These are phyloP conservation scores for Brachymystax lenok DNA, from an alignment of 2,797 vertebrate genomes.

Conservation along the genomic window DNA sequence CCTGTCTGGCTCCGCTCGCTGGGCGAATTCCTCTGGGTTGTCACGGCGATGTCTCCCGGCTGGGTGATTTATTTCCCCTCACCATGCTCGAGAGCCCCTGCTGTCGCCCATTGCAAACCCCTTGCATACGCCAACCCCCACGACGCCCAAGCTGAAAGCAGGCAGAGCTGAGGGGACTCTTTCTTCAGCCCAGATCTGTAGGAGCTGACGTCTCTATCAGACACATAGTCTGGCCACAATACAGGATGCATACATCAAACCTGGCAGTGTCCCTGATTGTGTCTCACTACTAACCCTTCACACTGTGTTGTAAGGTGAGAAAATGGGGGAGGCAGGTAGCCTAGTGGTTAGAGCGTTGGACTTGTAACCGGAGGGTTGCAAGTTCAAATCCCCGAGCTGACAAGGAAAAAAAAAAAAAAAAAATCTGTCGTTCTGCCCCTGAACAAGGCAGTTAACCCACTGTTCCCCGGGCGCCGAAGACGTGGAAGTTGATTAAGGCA, in stretches of 20 bases:
- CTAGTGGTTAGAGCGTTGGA: too few relatives aligned
- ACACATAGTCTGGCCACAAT: not conserved
- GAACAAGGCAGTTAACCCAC: too few relatives aligned
- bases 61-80: conserved; percentile 9
- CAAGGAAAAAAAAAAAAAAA: too few relatives aligned
- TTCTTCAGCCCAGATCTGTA: not conserved
- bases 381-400: too few relatives aligned
- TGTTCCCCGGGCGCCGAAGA: too few relatives aligned
- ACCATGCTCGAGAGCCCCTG: not conserved
- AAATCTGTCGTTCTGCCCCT: too few relatives aligned
- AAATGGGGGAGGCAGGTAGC: too few relatives aligned
- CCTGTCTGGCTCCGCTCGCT: not conserved
- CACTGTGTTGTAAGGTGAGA: not conserved
- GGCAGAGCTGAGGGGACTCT: not conserved
- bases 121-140: not conserved
- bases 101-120: not conserved
- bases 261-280: too few relatives aligned
- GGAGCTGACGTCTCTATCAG: not conserved
- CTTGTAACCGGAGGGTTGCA: too few relatives aligned
- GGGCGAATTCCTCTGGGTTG: not conserved
- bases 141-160: not conserved
- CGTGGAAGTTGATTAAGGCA: too few relatives aligned
- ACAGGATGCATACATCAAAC: not conserved
- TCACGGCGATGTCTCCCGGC: not conserved
- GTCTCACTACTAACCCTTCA: not conserved